Evolutionary conservation across 2,797 vertebrate genomes (phyloP).

Genomic region (Anniella stebbinsi): DNA sequence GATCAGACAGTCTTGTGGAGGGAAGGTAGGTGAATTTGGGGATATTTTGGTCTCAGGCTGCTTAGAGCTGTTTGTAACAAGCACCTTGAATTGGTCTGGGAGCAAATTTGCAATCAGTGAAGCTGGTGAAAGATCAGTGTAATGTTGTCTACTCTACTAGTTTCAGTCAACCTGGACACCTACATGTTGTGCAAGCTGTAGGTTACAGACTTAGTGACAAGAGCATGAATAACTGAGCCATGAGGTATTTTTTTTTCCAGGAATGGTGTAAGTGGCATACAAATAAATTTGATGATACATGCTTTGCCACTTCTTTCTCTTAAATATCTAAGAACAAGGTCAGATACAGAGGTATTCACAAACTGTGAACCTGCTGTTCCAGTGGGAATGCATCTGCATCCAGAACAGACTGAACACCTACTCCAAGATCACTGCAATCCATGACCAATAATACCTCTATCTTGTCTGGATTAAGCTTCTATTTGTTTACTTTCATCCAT

Average conservation of each 20-base stretch:
- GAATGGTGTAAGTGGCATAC: neutral
- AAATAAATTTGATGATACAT: neutral
- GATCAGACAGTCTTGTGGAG: neutral
- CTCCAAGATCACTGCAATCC: neutral
- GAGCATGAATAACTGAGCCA: neutral
- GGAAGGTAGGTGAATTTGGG: too few relatives aligned
- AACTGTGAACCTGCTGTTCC: too few relatives aligned
- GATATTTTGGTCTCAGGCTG: too few relatives aligned
- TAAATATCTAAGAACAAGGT: neutral
- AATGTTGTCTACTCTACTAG: too few relatives aligned
- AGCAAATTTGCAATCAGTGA: neutral
- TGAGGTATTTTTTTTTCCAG: neutral
- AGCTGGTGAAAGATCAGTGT: neutral
- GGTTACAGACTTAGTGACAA: neutral
- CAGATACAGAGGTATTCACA: too few relatives aligned
- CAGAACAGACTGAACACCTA: neutral
- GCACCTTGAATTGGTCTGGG: neutral
- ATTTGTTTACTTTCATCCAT: neutral
- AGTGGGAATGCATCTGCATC: neutral
- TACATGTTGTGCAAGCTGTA: too few relatives aligned
- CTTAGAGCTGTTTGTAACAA: neutral
- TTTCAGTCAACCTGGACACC: too few relatives aligned
- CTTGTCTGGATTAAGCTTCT: neutral
- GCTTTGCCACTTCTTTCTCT: neutral
- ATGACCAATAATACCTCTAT: too few relatives aligned